These are phyloP conservation scores for Otus sunia DNA, from an alignment of 2,113 vertebrate genomes.

Conservation along the genomic window DNA sequence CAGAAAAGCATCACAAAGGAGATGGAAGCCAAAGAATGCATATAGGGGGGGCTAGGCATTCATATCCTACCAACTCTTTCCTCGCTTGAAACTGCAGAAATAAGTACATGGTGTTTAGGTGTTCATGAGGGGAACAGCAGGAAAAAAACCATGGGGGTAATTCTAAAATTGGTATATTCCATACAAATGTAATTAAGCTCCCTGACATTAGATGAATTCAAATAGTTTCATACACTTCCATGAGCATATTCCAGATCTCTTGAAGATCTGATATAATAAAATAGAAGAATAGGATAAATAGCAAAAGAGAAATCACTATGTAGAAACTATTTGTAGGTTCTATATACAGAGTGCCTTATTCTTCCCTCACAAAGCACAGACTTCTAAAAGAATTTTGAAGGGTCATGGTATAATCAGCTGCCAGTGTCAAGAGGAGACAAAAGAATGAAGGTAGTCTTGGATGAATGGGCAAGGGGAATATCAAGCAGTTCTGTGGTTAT, in stretches of 20 bases:
- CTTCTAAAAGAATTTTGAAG: constrained; percentile 28
- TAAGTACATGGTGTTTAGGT: not conserved
- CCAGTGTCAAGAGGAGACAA: not conserved
- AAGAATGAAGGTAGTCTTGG: constrained; percentile 22
- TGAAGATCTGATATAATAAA: not conserved
- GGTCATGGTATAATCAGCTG: constrained; percentile 16
- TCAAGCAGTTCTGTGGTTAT: not conserved
- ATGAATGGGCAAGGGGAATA: constrained; percentile 14
- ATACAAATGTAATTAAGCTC: not conserved
- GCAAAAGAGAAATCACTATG: not conserved
- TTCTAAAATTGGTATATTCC: not conserved
- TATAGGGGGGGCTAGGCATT: not conserved
- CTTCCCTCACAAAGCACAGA: constrained; percentile 16
- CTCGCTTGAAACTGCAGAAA: not conserved
- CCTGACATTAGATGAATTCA: not conserved
- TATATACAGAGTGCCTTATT: constrained; percentile 7
- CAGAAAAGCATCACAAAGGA: not conserved
- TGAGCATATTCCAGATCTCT: not conserved
- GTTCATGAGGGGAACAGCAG: not conserved
- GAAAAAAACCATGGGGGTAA: not conserved
- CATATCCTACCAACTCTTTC: not conserved
- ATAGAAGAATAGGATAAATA: not conserved
- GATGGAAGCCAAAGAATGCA: not conserved
- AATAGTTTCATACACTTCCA: not conserved
- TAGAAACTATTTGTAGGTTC: constrained; percentile 14